Percentiles rank a stretch among this genome's conserved stretches.
phyloP scores from a whole-genome alignment of 2,113 vertebrate genomes.

The Pterocles burchelli region DNA sequence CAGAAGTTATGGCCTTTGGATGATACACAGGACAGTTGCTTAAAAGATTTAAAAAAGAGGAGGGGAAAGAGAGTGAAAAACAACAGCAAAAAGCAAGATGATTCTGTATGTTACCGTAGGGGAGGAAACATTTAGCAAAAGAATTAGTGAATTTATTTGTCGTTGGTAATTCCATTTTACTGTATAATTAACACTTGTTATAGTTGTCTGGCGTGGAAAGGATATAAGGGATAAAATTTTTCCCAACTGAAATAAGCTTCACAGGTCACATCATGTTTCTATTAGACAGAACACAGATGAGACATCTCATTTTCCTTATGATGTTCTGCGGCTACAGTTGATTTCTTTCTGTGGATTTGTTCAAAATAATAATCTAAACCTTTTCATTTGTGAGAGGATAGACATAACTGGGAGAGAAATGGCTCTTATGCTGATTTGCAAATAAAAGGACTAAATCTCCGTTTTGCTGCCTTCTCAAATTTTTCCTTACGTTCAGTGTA shows the following conservation, averaged over 20 bases:
- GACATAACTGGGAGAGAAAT: not conserved
- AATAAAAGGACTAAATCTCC: not conserved
- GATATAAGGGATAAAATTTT: not conserved
- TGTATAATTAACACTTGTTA: slow-evolving; percentile 16
- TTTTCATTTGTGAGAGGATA: not conserved
- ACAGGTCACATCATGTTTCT: not conserved
- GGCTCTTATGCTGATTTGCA: not conserved
- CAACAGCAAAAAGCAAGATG: not conserved
- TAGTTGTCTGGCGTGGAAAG: not conserved
- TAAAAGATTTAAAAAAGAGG: not conserved
- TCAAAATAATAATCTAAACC: not conserved
- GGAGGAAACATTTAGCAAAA: not conserved
- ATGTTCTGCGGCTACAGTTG: not conserved
- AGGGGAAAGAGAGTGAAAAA: not conserved
- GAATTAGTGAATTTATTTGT: slow-evolving; percentile 16
- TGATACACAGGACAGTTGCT: not conserved
- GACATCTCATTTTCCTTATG: not conserved
- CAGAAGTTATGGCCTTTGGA: not conserved
- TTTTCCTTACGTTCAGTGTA: not conserved
- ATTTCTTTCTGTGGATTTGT: not conserved
- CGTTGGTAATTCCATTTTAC: slow-evolving; percentile 25
- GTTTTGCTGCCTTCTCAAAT: not conserved
- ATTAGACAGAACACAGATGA: not conserved
- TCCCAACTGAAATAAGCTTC: not conserved
- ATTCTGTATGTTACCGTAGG: not conserved